phyloP scores from a whole-genome alignment of 2,888 invertebrate genomes.

The Caradrina kadenii region DNA sequence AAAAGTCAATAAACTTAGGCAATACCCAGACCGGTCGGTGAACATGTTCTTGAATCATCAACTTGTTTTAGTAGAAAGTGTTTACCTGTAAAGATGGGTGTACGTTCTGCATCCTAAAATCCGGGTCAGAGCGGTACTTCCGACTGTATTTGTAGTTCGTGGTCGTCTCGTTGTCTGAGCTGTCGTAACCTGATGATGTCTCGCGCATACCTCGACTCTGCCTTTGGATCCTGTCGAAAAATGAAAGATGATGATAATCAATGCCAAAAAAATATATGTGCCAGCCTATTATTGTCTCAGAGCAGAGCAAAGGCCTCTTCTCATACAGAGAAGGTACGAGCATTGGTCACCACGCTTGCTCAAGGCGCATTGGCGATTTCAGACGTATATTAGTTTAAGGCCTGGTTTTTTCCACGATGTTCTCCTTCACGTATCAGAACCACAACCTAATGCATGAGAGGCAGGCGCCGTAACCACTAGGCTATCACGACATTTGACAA shows the following conservation, averaged over 20 bases:
- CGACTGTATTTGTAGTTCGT: slow-evolving; percentile 92
- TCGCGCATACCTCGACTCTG: slow-evolving; percentile 93
- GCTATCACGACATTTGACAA: too few relatives aligned
- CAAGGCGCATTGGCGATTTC: too few relatives aligned
- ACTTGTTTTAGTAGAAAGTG: slow-evolving; percentile 52
- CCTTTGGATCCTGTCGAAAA: slow-evolving; percentile 85
- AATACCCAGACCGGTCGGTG: background rate
- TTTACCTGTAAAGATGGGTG: slow-evolving; percentile 90
- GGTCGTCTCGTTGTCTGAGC: slow-evolving; percentile 95
- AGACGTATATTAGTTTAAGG: too few relatives aligned
- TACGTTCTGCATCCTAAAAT: slow-evolving; percentile 93
- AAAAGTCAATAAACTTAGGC: background rate
- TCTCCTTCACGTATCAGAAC: too few relatives aligned
- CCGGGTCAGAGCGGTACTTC: slow-evolving; percentile 96
- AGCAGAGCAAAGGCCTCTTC: too few relatives aligned
- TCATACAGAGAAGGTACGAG: too few relatives aligned
- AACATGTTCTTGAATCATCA: slow-evolving; percentile 17
- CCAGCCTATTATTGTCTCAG: too few relatives aligned
- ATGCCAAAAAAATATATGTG: too few relatives aligned
- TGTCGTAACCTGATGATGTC: slow-evolving; percentile 98
- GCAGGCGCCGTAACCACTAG: too few relatives aligned
- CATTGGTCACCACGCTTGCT: too few relatives aligned
- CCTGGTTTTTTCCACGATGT: too few relatives aligned
- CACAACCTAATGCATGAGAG: too few relatives aligned
- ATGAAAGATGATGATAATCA: background rate